phyloP scores from a whole-genome alignment of 2,113 vertebrate species.

The Larimichthys polyactis region DNA sequence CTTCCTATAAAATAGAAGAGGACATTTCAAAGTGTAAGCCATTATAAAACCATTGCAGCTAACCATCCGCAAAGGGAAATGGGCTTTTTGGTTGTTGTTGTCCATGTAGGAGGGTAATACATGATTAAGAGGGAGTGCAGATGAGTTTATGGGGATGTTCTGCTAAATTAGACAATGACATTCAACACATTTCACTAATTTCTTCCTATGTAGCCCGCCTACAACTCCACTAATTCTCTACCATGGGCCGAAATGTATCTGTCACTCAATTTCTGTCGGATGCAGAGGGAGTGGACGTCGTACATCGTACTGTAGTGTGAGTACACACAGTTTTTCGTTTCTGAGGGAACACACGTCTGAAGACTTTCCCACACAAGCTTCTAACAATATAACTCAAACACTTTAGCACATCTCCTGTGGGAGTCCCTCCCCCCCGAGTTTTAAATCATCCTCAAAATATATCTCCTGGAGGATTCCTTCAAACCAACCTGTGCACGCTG shows the following conservation, averaged over 20 bases:
- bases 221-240: conserved; percentile 40
- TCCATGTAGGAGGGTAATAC: conserved; percentile 71
- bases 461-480: conserved; percentile 60
- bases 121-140: conserved; percentile 60
- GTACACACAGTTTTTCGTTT: conserved; percentile 45
- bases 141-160: conserved; percentile 65
- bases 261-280: conserved; percentile 48
- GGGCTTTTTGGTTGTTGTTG: conserved; percentile 56
- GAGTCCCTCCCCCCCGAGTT: conserved; percentile 51
- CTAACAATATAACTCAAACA: conserved; percentile 76
- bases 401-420: conserved; percentile 68
- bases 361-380: conserved; percentile 73
- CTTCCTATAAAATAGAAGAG: conserved; percentile 80
- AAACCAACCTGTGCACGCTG: conserved; percentile 73
- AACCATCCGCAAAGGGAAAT: conserved; percentile 63
- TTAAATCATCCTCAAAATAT: conserved; percentile 75
- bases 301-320: conserved; percentile 23
- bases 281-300: conserved; percentile 43
- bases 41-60: conserved; percentile 71
- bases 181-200: conserved; percentile 74
- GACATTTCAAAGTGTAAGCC: conserved; percentile 74
- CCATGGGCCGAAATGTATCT: conserved; percentile 21
- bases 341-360: conserved; percentile 50
- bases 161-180: conserved; percentile 63
- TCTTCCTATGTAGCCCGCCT: conserved; percentile 68